Percentiles rank a stretch among this genome's conserved stretches.
phyloP scores from a whole-genome alignment of 2,797 vertebrate species.

The Manis pentadactyla region DNA sequence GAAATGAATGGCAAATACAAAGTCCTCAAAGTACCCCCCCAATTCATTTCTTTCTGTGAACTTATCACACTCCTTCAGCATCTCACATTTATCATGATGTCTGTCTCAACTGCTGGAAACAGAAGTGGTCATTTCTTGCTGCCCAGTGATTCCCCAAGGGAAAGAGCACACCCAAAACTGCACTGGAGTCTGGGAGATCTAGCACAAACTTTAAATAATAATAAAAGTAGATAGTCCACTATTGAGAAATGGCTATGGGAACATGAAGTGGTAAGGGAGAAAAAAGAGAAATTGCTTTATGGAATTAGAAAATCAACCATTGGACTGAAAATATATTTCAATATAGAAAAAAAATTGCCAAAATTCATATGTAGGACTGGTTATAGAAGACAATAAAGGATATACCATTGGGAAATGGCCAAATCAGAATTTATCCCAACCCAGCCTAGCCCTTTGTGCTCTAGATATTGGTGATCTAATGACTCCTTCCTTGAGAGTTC shows the following conservation, averaged over 20 bases:
- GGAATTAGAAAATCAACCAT: neutral
- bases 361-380: neutral
- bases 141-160: neutral
- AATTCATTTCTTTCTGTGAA: slow-evolving; percentile 11
- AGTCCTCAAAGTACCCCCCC: neutral
- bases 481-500: neutral
- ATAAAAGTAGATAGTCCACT: neutral
- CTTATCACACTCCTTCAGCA: neutral
- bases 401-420: neutral
- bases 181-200: neutral
- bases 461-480: neutral
- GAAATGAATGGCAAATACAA: slow-evolving; percentile 29
- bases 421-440: neutral
- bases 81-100: neutral
- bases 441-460: neutral
- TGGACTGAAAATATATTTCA: neutral
- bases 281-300: neutral
- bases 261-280: neutral
- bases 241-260: neutral
- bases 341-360: neutral
- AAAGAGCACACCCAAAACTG: neutral
- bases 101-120: neutral
- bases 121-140: neutral
- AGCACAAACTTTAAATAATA: neutral
- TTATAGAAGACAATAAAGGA: neutral